These are phyloP conservation scores for Noctua janthe DNA, from an alignment of 2,888 invertebrate species.

Conservation along the genomic window DNA sequence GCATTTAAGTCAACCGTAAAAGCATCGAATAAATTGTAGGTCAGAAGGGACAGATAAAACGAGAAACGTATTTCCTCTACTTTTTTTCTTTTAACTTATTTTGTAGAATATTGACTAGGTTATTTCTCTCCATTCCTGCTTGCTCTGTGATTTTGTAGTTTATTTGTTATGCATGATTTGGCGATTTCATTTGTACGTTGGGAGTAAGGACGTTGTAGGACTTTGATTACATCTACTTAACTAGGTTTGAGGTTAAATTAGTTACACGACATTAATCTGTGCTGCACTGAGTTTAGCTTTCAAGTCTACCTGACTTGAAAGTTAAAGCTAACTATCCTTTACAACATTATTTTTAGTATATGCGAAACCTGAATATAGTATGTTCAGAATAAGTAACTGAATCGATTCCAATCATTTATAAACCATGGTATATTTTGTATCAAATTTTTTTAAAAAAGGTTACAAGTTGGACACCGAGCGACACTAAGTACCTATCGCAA, in stretches of 20 bases:
- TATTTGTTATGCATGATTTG: slow-evolving; percentile 57
- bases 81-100: slow-evolving; percentile 84
- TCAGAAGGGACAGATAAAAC: slow-evolving; percentile 90
- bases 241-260: not conserved
- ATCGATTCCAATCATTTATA: too few species aligned
- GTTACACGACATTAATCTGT: not conserved
- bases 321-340: not conserved
- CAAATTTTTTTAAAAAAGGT: too few species aligned
- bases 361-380: too few species aligned
- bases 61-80: slow-evolving; percentile 79
- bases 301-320: too few species aligned
- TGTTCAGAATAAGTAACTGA: too few species aligned
- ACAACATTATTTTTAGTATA: too few species aligned
- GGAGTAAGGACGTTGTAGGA: not conserved
- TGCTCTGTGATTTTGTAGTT: slow-evolving; percentile 56
- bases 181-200: slow-evolving; percentile 28
- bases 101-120: slow-evolving; percentile 81
- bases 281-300: not conserved
- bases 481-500: too few species aligned
- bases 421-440: too few species aligned
- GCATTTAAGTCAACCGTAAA: slow-evolving; percentile 89
- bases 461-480: too few species aligned
- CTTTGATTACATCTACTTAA: not conserved
- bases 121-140: slow-evolving; percentile 68
- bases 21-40: slow-evolving; percentile 89